These are phyloP conservation scores for Stictocephala bisonia DNA, from an alignment of 2,888 invertebrate species.

Conservation along the genomic window DNA sequence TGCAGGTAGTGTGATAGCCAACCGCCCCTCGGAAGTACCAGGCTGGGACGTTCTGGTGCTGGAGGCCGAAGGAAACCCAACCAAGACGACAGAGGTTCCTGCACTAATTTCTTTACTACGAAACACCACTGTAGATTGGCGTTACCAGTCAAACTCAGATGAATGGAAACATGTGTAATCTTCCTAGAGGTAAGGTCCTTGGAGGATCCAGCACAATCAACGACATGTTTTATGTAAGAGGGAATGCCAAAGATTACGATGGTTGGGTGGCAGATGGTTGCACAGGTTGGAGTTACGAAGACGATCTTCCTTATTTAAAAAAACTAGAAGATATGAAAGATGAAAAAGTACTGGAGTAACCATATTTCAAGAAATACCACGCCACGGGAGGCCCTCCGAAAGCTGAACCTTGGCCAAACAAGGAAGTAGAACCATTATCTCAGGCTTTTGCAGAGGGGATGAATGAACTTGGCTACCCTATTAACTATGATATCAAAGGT, in stretches of 20 bases:
- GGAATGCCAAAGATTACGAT: slow-evolving; percentile 57
- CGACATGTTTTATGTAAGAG: slow-evolving; percentile 57
- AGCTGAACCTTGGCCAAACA: slow-evolving; percentile 85
- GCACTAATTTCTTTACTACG: slow-evolving; percentile 70
- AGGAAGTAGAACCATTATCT: slow-evolving; percentile 68
- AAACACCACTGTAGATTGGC: slow-evolving; percentile 75
- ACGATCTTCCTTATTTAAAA: slow-evolving; percentile 61
- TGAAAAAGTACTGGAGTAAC: slow-evolving; percentile 68
- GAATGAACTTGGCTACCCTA: slow-evolving; percentile 50
- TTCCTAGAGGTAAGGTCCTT: slow-evolving; percentile 79
- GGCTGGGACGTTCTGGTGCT: slow-evolving; percentile 73
- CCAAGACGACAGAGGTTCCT: slow-evolving; percentile 70
- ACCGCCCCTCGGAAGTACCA: slow-evolving; percentile 74
- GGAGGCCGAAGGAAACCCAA: slow-evolving; percentile 72
- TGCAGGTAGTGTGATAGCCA: slow-evolving; percentile 77
- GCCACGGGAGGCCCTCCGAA: slow-evolving; percentile 77
- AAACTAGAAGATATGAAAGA: slow-evolving; percentile 69
- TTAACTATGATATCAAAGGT: slow-evolving; percentile 59
- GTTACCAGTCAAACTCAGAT: slow-evolving; percentile 75
- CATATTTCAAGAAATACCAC: slow-evolving; percentile 63
- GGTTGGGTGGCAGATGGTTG: slow-evolving; percentile 57
- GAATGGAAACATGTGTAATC: slow-evolving; percentile 68
- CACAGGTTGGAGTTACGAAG: slow-evolving; percentile 58
- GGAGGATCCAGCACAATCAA: slow-evolving; percentile 58
- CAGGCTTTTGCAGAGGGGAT: slow-evolving; percentile 53